Evolutionary conservation across 2,113 vertebrate species (phyloP), one percentile per base, ranked within the genome.

Genomic region (Malurus elegans): DNA sequence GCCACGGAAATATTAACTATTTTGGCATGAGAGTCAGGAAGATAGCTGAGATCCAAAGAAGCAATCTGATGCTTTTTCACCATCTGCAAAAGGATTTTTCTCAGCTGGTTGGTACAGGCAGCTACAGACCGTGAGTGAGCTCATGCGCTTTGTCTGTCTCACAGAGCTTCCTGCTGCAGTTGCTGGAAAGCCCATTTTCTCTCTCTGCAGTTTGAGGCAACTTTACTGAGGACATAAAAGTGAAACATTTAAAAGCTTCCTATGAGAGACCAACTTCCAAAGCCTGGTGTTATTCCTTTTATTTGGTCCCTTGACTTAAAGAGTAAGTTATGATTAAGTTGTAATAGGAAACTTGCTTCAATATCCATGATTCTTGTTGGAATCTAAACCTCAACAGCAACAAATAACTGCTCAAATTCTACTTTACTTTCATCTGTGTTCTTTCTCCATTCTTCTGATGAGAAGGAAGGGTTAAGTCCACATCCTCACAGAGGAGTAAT

Each of bases 51-150:
- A 84, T 89, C 58, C 60, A 67, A 64, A 91, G 56, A 53, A 92
- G 73, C 17, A 75, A 84, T 64, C 4, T 29, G 54, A 90, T 96
- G 70, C 50, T 79, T 87, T 82, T 57, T 79, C 26, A 85, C 64
- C 66, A 66, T 93, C 84, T 93, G 91, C 90, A 94, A 82, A 89
- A 82, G 38, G 66, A 57, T 86, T 93, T 93, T 88, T 82, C 81
- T 88, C 62, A 73, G 56, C 71, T 88, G 81, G 42, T 61, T 95
- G 84, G 80, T 69, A 48, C 14, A 87, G 62, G 36, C 73, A 85
- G 57, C 71, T 70, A 16, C 1, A 14, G 67, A 34, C 21, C 0
- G 0, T 15, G 32, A 66, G 70, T 79, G 84, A 95, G 44, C 74
- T 94, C 79, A 88, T 83, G 75, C 58, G 10, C 51, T 79, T 25